These are phyloP conservation scores for Peromyscus eremicus DNA, from an alignment of 2,797 vertebrate species.

Conservation along the genomic window DNA sequence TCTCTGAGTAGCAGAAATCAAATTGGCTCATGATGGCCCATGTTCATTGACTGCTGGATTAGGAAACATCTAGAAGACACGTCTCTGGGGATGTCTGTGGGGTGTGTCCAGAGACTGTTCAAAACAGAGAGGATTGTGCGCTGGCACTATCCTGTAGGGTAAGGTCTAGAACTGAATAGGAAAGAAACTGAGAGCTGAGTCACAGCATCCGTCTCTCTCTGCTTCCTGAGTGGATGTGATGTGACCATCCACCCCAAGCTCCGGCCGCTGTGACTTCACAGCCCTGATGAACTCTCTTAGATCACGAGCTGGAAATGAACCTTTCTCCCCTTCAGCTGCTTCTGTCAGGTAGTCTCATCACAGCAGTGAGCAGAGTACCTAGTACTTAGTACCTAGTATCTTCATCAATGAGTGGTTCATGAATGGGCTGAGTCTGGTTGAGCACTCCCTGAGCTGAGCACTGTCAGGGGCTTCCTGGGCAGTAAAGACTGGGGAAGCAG, in stretches of 20 bases:
- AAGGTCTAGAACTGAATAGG: not conserved
- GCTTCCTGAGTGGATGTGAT: not conserved
- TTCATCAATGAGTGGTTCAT: not conserved
- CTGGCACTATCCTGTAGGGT: not conserved
- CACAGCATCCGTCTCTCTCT: not conserved
- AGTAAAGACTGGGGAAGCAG: not conserved
- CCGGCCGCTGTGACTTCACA: not conserved
- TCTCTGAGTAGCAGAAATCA: not conserved
- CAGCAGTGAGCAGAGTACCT: not conserved
- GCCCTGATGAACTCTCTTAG: not conserved
- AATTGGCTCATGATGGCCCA: not conserved
- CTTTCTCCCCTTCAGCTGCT: not conserved
- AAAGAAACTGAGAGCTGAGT: not conserved
- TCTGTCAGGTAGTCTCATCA: not conserved
- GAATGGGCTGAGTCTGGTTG: not conserved
- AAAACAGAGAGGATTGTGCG: not conserved
- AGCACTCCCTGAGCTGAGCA: not conserved
- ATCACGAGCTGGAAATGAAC: not conserved
- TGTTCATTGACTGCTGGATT: not conserved
- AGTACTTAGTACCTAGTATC: not conserved
- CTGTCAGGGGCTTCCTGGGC: fast-evolving
- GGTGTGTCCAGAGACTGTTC: not conserved
- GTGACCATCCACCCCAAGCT: not conserved
- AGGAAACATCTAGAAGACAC: not conserved
- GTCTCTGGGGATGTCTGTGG: not conserved